Percentiles rank a stretch among this genome's conserved stretches.
These are phyloP conservation scores for Apolygus lucorum DNA, from an alignment of 1,140 invertebrate species.

Conservation along the genomic window DNA sequence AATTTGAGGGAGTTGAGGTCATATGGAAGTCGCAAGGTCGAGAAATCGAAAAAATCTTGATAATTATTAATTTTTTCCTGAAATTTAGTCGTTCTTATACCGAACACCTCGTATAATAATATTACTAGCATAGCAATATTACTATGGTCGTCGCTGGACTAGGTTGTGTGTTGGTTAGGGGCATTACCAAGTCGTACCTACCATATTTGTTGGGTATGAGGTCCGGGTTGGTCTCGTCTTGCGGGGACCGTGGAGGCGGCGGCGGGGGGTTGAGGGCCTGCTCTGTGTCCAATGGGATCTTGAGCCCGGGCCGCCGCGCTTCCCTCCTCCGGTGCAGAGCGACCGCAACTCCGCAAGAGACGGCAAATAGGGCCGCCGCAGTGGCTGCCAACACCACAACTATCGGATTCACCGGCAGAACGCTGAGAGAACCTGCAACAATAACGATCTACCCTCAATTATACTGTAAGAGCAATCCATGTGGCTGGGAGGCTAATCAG, in stretches of 20 bases:
- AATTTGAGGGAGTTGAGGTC: too few species aligned
- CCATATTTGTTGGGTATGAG: slow-evolving; percentile 78
- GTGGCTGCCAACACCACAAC: slow-evolving; percentile 59
- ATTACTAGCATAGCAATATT: too few species aligned
- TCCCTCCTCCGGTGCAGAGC: slow-evolving; percentile 52
- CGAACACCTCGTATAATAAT: too few species aligned
- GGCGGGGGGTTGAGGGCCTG: slow-evolving; percentile 33
- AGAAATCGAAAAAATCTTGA: too few species aligned
- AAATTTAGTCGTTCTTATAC: too few species aligned
- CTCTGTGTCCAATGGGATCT: slow-evolving; percentile 28
- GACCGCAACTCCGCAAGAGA: slow-evolving; percentile 59
- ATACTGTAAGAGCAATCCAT: background rate
- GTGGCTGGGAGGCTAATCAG: background rate
- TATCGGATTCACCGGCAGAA: slow-evolving; percentile 57
- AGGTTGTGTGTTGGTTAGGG: too few species aligned
- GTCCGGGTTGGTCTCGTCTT: slow-evolving; percentile 62
- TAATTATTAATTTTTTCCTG: too few species aligned
- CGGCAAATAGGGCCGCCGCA: slow-evolving; percentile 56
- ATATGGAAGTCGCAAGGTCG: too few species aligned
- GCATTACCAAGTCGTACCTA: slow-evolving; percentile 42
- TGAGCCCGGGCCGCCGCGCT: slow-evolving; percentile 11
- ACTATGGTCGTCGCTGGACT: too few species aligned
- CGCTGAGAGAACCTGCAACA: slow-evolving; percentile 21
- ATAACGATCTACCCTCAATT: too few species aligned
- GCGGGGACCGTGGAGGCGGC: slow-evolving; percentile 32